Conservation (phyloP, 2,888 invertebrate species). For the Mimumesa dahlbomi region DNA sequence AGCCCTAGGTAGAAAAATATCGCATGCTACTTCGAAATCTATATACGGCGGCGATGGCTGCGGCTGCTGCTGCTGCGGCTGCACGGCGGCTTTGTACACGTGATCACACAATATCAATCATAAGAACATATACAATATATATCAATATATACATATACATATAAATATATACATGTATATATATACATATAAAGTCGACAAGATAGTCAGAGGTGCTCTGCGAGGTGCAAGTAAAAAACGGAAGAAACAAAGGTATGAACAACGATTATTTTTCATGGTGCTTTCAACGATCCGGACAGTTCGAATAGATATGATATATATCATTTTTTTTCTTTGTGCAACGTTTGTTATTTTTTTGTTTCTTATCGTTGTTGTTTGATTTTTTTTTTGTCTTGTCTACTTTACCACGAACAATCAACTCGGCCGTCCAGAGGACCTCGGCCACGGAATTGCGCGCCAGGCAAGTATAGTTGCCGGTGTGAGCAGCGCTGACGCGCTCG, state of each 20-base stretch:
- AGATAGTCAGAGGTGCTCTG: slow-evolving; percentile 54
- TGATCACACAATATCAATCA: slow-evolving; percentile 42
- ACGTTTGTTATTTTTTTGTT: no score
- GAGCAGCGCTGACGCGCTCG: slow-evolving; percentile 91
- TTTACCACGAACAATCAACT: slow-evolving; percentile 81
- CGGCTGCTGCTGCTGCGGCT: slow-evolving; percentile 56
- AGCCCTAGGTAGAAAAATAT: slow-evolving; percentile 47
- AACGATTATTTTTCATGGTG: no score
- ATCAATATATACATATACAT: slow-evolving; percentile 15
- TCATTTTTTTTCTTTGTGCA: no score
- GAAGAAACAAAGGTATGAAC: slow-evolving; percentile 6
- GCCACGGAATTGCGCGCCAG: slow-evolving; percentile 93
- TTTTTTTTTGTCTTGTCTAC: slow-evolving; percentile 54
- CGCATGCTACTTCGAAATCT: slow-evolving; percentile 46
- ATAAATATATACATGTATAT: not conserved
- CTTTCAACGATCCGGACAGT: no score
- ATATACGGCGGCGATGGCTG: slow-evolving; percentile 46
- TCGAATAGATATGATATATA: no score
- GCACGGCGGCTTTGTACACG: slow-evolving; percentile 54
- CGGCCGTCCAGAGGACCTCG: slow-evolving; percentile 79
- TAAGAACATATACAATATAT: slow-evolving; percentile 35
- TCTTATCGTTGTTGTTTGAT: no score
- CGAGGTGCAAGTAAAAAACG: slow-evolving; percentile 51
- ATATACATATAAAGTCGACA: not conserved
- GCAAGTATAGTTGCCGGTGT: slow-evolving; percentile 96